Percentiles rank a stretch among this genome's conserved stretches.
Evolutionary conservation across 2,797 vertebrate species (phyloP).

Genomic region (Alouatta caraya): DNA sequence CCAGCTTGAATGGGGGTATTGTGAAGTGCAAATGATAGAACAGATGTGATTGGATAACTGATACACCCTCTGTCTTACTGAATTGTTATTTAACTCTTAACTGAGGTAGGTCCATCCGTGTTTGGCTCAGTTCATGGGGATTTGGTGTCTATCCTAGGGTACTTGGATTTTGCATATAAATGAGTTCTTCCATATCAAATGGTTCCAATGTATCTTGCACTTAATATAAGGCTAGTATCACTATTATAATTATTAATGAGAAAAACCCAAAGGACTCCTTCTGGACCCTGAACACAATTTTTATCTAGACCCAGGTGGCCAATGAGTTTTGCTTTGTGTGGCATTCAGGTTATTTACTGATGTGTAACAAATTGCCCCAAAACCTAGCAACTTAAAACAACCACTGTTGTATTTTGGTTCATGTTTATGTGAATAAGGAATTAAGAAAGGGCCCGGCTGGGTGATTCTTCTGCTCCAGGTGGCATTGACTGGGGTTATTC

Average conservation of each 20-base stretch:
- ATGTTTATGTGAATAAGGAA: background rate
- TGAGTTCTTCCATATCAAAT: background rate
- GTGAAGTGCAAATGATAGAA: background rate
- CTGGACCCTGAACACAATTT: background rate
- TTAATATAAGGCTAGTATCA: background rate
- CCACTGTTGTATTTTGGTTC: background rate
- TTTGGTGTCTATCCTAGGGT: background rate
- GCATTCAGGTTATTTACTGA: background rate
- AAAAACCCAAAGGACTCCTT: background rate
- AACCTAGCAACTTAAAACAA: background rate
- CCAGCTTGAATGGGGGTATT: accelerated
- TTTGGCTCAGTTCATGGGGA: background rate
- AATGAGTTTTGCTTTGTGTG: background rate
- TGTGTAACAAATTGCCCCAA: background rate
- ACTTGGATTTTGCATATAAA: background rate
- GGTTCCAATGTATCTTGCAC: background rate
- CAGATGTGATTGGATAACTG: background rate
- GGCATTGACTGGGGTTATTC: background rate
- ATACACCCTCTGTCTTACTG: background rate
- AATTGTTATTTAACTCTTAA: background rate
- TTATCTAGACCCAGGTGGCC: background rate
- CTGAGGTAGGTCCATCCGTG: background rate
- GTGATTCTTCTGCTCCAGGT: background rate
- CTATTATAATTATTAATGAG: background rate
- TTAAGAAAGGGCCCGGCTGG: background rate